phyloP scores from a whole-genome alignment of 2,113 vertebrate genomes.

The Chaetorhynchus papuensis region DNA sequence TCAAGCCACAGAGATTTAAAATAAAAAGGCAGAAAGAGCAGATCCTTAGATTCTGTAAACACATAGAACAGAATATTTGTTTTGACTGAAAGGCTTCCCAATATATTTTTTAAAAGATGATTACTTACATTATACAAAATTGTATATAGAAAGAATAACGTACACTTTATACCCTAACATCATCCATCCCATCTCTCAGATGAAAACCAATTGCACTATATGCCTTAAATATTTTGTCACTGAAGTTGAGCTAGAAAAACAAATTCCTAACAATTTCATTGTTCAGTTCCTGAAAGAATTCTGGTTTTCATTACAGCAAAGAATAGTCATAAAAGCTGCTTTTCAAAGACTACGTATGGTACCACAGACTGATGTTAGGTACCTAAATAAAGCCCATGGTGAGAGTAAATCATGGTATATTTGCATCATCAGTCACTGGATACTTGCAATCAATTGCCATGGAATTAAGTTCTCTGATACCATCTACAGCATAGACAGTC shows the following conservation, averaged over 20 bases:
- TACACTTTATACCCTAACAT: neutral
- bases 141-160: neutral
- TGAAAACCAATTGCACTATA: slow-evolving; percentile 17
- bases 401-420: neutral
- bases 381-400: neutral
- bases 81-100: neutral
- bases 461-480: slow-evolving; percentile 2
- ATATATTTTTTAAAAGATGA: neutral
- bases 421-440: neutral
- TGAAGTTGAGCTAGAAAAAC: slow-evolving; percentile 55
- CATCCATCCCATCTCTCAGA: neutral
- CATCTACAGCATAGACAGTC: neutral
- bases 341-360: neutral
- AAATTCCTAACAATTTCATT: slow-evolving; percentile 1
- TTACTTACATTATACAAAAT: neutral
- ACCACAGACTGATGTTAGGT: neutral
- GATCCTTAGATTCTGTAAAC: neutral
- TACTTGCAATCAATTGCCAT: neutral
- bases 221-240: slow-evolving; percentile 35
- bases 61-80: neutral
- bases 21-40: slow-evolving; percentile 6
- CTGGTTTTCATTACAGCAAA: slow-evolving; percentile 60
- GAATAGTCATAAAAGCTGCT: slow-evolving; percentile 1
- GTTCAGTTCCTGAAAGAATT: slow-evolving; percentile 19
- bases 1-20: slow-evolving; percentile 8